A percentile compares a stretch with the other conserved stretches of the same genome.
Conservation (phyloP, 2,888 invertebrate genomes). For the Nasonia oneida region DNA sequence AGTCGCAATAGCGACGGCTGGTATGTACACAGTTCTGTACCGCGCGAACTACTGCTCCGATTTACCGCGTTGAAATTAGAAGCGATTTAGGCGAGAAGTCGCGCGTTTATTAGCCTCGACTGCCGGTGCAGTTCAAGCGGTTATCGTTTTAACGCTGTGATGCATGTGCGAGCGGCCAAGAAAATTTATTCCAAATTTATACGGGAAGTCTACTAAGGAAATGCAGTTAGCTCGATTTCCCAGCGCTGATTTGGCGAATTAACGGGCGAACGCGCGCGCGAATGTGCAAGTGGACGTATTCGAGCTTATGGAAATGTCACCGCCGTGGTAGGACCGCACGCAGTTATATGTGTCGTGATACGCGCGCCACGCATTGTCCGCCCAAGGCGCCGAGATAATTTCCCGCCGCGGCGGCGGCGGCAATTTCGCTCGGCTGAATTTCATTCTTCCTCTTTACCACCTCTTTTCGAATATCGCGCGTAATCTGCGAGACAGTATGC, state of each 20-base stretch:
- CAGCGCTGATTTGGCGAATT: neutral
- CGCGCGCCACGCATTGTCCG: slow-evolving; percentile 16
- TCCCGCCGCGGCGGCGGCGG: slow-evolving; percentile 17
- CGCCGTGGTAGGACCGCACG: neutral
- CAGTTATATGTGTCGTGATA: neutral
- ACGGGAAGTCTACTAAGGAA: neutral
- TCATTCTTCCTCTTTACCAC: slow-evolving; percentile 29
- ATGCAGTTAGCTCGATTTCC: neutral
- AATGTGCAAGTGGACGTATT: slow-evolving; percentile 15
- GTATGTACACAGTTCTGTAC: neutral
- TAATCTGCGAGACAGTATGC: neutral
- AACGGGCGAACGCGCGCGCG: neutral
- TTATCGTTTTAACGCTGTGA: neutral
- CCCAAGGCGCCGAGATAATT: slow-evolving; percentile 60
- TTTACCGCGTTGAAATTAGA: slow-evolving; percentile 43
- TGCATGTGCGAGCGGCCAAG: too few relatives aligned
- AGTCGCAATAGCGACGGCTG: slow-evolving; percentile 67
- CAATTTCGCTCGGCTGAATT: slow-evolving; percentile 47
- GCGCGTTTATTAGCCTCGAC: slow-evolving; percentile 31
- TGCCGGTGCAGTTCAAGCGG: neutral
- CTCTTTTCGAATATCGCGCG: slow-evolving; percentile 5
- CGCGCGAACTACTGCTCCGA: slow-evolving; percentile 11
- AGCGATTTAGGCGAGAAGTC: slow-evolving; percentile 27
- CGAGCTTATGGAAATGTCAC: slow-evolving; percentile 51
- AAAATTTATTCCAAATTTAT: too few relatives aligned